phyloP scores from a whole-genome alignment of 2,113 vertebrate species.

The Coryphaenoides rupestris region DNA sequence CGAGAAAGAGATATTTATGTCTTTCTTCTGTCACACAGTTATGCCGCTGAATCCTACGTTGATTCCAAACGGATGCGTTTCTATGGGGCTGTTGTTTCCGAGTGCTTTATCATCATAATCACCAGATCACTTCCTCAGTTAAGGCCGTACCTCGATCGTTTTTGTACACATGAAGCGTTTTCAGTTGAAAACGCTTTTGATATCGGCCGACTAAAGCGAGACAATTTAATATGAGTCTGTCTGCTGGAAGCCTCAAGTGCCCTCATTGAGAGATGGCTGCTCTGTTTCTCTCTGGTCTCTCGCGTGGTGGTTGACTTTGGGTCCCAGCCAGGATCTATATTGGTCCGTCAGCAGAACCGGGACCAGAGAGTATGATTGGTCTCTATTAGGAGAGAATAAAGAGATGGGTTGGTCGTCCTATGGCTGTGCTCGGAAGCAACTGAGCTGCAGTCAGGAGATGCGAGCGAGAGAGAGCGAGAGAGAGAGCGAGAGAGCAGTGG shows the following conservation, averaged over 20 bases:
- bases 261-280: neutral
- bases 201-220: slow-evolving; percentile 28
- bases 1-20: neutral
- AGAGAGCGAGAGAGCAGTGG: slow-evolving; percentile 15
- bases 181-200: slow-evolving; percentile 49
- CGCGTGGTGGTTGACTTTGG: slow-evolving; percentile 16
- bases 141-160: too few species aligned
- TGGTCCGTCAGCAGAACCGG: slow-evolving; percentile 30
- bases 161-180: slow-evolving; percentile 2
- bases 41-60: neutral
- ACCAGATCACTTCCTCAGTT: neutral
- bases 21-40: neutral
- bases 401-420: neutral
- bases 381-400: slow-evolving; percentile 14
- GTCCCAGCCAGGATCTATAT: slow-evolving; percentile 2
- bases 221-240: slow-evolving; percentile 41
- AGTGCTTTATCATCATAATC: neutral
- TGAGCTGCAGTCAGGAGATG: neutral
- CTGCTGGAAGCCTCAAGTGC: slow-evolving; percentile 2
- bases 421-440: slow-evolving; percentile 1
- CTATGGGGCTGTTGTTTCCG: neutral
- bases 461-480: slow-evolving; percentile 9
- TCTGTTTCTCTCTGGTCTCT: neutral
- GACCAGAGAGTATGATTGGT: slow-evolving; percentile 2
- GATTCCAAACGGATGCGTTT: neutral